A percentile compares a stretch with the other conserved stretches of the same genome.
Conservation (phyloP, 2,113 vertebrate genomes). For the Emydocephalus ijimae region DNA sequence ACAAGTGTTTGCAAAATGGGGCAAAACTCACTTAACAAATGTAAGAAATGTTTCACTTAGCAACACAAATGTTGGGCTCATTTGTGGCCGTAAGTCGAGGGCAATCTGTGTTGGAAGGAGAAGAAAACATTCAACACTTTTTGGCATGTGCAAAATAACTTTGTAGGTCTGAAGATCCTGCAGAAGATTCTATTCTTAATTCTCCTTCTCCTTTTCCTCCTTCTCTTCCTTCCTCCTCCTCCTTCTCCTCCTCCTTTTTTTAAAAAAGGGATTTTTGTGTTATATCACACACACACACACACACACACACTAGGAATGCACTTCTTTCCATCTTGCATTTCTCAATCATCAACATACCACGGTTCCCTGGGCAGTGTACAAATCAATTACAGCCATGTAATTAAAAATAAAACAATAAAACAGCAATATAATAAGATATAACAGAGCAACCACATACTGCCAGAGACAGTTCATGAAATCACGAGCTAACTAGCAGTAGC, state of each 20-base stretch:
- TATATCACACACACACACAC: neutral
- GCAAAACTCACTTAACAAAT: too few species aligned
- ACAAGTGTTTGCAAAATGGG: too few species aligned
- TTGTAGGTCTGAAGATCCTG: neutral
- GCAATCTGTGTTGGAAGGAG: neutral
- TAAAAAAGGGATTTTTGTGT: neutral
- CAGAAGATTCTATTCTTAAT: neutral
- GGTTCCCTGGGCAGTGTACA: neutral
- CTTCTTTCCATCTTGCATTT: neutral
- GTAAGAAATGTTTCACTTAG: too few species aligned
- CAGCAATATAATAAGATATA: neutral
- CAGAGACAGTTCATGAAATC: neutral
- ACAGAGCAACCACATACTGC: neutral
- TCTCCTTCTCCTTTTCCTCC: rapidly evolving
- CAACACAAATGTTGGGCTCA: too few species aligned
- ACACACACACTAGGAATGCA: neutral
- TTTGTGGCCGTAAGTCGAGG: too few species aligned
- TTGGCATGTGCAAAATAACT: neutral
- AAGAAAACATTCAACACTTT: neutral
- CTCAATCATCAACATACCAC: neutral
- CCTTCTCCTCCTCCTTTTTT: too few species aligned
- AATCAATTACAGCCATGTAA: neutral
- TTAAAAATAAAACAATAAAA: neutral
- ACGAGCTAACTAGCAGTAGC: neutral
- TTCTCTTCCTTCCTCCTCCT: too few species aligned